Evolutionary conservation across 2,797 vertebrate species (phyloP), one percentile per base, ranked within the genome.

Genomic region (Pelochelys cantorii): DNA sequence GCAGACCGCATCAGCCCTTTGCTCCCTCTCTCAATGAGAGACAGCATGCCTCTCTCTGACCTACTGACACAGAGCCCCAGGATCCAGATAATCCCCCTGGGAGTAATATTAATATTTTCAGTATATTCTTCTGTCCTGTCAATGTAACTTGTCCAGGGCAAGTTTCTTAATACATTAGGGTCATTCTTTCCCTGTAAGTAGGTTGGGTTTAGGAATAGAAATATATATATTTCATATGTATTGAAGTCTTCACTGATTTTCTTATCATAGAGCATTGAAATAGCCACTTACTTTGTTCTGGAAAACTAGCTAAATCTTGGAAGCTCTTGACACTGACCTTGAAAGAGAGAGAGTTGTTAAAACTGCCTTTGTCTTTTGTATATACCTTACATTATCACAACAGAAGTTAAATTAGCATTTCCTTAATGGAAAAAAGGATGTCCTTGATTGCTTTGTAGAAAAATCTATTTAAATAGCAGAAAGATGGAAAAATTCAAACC

Each of bases 341-440:
- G 90, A 37, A 71, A 80, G 54, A 90, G 62, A 86, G 56, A 54
- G 53, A 86, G 13, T n/a, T 59, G 92, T 56, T 87, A 81, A 52
- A 48, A 57, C 86, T 87, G 62, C 37, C 88, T 87, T 80, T 95
- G 37, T 96, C 75, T 84, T 52, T 81, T 94, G 60, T 85, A 80
- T 93, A 90, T 94, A 80, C 90, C 84, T 93, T 95, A 87, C 29
- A 87, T 96, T 96, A 96, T 90, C 77, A 95, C 91, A 83, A 89
- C 31, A 92, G 81, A 96, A 94, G 93, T 96, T 96, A 94, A 97
- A 96, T 93, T 55, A 95, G 93, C 93, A 94, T 95, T 86, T 93
- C 27, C 71, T 90, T 96, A 95, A 94, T 96, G 85, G 85, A 95
- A 96, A 48, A 90, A 97, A 96, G 94, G 60, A 96, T 95, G 89